Evolutionary conservation across 2,797 vertebrate genomes (phyloP), one percentile per base, ranked within the genome.

Genomic region (Melanotaenia maccullochi): DNA sequence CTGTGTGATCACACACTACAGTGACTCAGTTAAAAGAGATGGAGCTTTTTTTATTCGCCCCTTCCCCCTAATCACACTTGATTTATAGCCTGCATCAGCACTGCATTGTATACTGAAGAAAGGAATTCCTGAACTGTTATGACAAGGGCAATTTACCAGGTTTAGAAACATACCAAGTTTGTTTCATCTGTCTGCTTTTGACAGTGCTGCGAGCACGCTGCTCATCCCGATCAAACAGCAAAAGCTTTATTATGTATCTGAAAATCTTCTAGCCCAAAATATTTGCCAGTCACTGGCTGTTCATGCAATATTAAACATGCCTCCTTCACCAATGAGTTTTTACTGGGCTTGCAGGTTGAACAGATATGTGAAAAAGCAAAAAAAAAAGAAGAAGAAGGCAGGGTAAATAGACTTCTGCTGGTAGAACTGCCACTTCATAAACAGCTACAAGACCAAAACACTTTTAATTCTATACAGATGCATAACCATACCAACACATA

Each of bases 91-190:
- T 64, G 67, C 3, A 14, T 67, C 80, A 44, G 38, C 35, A 24
- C 68, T 47, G 60, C 77, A 66, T 82, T 84, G 68, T 79, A 65
- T 76, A 56, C 75, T 89, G 86, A 89, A 88, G 83, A 89, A 89
- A 89, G 75, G 65, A 70, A 72, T 84, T 77, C 78, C 77, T 90
- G 84, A 90, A 84, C 84, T 76, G 79, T 83, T 90, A 82, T 85
- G 90, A 92, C 88, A 90, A 87, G 86, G 88, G 58, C 88, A 87
- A 85, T 91, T 90, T 90, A 85, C 30, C 80, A 63, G 42, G 63
- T 85, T 76, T 86, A 85, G 81, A 78, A 79, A 79, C 42, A 22
- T n/a, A 74, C 81, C 85, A 85, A 67, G 62, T 81, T 83, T 75
- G 67, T 86, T 84, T 78, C 56, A 71, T 64, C 75, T 64, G n/a